Percentiles rank a stretch among this genome's conserved stretches.
phyloP scores from a whole-genome alignment of 2,888 invertebrate species.

The Protophormia terraenovae region DNA sequence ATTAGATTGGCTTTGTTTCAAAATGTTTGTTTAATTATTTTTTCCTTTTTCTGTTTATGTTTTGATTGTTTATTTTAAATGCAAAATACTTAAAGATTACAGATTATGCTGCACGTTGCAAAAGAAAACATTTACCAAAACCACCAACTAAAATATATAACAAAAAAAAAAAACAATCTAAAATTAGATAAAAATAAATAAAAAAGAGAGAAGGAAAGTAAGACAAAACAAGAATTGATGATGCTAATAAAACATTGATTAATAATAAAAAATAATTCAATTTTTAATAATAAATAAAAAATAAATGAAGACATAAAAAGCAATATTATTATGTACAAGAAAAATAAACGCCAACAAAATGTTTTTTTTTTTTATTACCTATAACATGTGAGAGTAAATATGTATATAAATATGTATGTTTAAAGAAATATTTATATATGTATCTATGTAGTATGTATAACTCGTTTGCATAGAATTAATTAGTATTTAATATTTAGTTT shows the following conservation, averaged over 20 bases:
- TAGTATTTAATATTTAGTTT: background rate
- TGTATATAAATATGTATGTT: background rate
- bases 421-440: background rate
- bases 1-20: conserved; percentile 62
- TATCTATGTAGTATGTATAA: conserved; percentile 29
- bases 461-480: conserved; percentile 55
- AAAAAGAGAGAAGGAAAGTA: conserved; percentile 72
- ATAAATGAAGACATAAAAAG: conserved; percentile 45
- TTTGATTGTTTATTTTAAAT: conserved; percentile 56
- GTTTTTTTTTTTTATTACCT: background rate
- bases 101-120: conserved; percentile 67
- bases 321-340: conserved; percentile 46
- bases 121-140: conserved; percentile 77
- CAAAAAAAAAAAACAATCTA: conserved; percentile 74
- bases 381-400: background rate
- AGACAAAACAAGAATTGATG: conserved; percentile 65
- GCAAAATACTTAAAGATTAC: conserved; percentile 62
- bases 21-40: conserved; percentile 71
- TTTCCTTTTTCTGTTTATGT: conserved; percentile 39
- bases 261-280: conserved; percentile 20
- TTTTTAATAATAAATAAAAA: conserved; percentile 14
- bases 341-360: conserved; percentile 34
- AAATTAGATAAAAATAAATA: conserved; percentile 77
- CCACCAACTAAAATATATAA: conserved; percentile 78
- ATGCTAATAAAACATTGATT: conserved; percentile 60